A percentile compares a stretch with the other conserved stretches of the same genome.
phyloP scores from a whole-genome alignment of 37 sponge, comb jelly and placozoan species.

The Aplysina aerophoba region DNA sequence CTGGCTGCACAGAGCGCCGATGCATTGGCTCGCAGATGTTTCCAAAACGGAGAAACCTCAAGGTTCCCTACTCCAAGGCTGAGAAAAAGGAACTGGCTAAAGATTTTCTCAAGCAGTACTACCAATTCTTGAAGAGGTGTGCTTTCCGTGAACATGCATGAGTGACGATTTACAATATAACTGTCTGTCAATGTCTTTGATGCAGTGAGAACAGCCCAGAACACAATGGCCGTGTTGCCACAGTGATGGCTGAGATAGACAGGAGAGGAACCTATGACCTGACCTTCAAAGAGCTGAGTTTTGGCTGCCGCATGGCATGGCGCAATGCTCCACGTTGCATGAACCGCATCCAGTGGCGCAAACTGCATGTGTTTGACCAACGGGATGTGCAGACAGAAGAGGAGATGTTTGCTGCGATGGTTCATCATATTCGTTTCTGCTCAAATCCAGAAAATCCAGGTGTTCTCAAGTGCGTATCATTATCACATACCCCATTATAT shows the following conservation, averaged over 20 bases:
- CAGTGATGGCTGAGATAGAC: constrained; percentile 61
- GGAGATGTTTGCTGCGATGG: constrained; percentile 88
- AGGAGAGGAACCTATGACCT: constrained; percentile 67
- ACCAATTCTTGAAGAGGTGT: constrained; percentile 56
- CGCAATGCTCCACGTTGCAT: constrained; percentile 91
- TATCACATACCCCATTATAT: neutral
- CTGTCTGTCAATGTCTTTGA: neutral
- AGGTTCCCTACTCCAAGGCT: constrained; percentile 44
- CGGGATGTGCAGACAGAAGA: constrained; percentile 59
- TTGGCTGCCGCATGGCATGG: constrained; percentile 82
- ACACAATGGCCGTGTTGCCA: constrained; percentile 24
- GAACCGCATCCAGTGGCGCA: constrained; percentile 87
- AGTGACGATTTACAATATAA: no score
- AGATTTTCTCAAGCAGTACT: constrained; percentile 70
- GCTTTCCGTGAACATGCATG: neutral
- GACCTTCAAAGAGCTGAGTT: constrained; percentile 81
- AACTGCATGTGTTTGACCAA: constrained; percentile 78
- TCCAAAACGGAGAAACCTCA: constrained; percentile 36
- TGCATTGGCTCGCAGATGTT: constrained; percentile 68
- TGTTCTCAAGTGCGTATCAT: constrained; percentile 1
- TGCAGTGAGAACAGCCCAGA: constrained; percentile 54
- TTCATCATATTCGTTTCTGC: constrained; percentile 68
- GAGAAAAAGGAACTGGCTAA: constrained; percentile 54
- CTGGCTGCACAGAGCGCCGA: constrained; percentile 45
- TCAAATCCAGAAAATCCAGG: constrained; percentile 73